These are phyloP conservation scores for Macrobrachium rosenbergii DNA, from an alignment of 1,140 invertebrate genomes.

Conservation along the genomic window DNA sequence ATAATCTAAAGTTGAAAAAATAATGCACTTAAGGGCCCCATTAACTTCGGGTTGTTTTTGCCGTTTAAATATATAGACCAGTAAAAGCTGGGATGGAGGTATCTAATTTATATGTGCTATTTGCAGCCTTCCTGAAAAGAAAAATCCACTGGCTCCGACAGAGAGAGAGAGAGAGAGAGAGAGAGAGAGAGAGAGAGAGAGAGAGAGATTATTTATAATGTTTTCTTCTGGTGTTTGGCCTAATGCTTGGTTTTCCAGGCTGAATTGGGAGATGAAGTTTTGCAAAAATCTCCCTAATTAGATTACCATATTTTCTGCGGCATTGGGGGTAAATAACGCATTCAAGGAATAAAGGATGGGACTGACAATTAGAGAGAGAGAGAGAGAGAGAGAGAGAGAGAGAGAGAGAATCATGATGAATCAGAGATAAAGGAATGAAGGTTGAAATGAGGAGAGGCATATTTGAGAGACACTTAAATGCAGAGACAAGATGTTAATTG, in stretches of 20 bases:
- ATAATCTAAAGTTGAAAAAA: too few relatives aligned
- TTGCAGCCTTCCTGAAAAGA: background rate
- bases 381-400: background rate
- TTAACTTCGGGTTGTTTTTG: background rate
- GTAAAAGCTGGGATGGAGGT: background rate
- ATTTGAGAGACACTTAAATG: background rate
- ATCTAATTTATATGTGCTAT: too few relatives aligned
- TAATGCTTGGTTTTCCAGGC: too few relatives aligned
- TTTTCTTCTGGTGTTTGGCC: too few relatives aligned
- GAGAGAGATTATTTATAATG: background rate
- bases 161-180: conserved; percentile 12
- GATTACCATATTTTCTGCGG: too few relatives aligned
- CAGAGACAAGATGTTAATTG: background rate
- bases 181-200: background rate
- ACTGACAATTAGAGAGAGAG: background rate
- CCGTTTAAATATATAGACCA: background rate
- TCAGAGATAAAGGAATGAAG: background rate
- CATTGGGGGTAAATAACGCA: too few relatives aligned
- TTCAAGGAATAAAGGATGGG: background rate
- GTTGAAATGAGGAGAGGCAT: background rate
- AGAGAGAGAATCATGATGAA: background rate
- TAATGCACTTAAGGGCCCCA: too few relatives aligned
- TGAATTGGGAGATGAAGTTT: too few relatives aligned
- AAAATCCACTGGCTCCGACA: background rate
- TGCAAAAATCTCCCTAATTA: too few relatives aligned